Evolutionary conservation across 2,888 invertebrate species (phyloP).

Genomic region (Noctuana brunneofusca): DNA sequence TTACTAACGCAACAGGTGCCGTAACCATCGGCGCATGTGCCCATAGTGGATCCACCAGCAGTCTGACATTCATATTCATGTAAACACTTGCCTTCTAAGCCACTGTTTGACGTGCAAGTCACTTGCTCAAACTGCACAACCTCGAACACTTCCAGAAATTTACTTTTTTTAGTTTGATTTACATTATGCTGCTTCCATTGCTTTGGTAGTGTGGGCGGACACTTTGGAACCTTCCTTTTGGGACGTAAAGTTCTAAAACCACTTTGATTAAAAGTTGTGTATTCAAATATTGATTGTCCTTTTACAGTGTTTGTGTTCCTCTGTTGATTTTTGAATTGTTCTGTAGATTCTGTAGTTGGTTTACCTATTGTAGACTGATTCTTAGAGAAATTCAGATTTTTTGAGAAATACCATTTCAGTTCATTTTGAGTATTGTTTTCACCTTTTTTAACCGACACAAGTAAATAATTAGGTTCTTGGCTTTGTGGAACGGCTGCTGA

Average conservation of each 20-base stretch:
- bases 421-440: not conserved
- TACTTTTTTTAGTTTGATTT: constrained; percentile 43
- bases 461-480: not conserved
- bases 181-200: constrained; percentile 38
- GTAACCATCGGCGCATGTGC: constrained; percentile 88
- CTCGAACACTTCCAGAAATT: constrained; percentile 87
- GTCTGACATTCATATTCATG: constrained; percentile 86
- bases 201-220: constrained; percentile 16
- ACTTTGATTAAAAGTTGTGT: not conserved
- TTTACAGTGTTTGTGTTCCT: not conserved
- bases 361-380: not conserved
- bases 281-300: not conserved
- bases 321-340: not conserved
- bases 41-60: constrained; percentile 84
- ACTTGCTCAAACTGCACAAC: constrained; percentile 87
- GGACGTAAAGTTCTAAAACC: not conserved
- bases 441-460: not conserved
- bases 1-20: constrained; percentile 90
- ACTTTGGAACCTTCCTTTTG: constrained; percentile 43
- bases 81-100: constrained; percentile 88
- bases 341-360: not conserved
- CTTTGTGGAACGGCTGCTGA: not conserved
- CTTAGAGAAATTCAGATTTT: not conserved
- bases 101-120: constrained; percentile 80
- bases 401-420: not conserved